phyloP scores from a whole-genome alignment of 2,113 vertebrate species.

The Rana temporaria region DNA sequence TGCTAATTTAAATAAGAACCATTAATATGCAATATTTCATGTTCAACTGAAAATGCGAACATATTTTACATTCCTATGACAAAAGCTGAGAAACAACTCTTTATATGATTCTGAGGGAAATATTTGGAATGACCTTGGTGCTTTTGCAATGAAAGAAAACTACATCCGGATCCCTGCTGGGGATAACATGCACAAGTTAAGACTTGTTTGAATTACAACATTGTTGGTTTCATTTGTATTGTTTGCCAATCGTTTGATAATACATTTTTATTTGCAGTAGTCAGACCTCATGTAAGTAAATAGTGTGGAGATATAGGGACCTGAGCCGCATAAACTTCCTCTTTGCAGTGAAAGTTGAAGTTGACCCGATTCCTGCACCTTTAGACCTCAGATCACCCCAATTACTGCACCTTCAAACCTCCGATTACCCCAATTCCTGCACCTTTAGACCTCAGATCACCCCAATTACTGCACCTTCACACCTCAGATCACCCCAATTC shows the following conservation, averaged over 20 bases:
- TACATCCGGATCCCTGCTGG: neutral
- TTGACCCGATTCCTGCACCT: no score
- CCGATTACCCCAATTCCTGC: no score
- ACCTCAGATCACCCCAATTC: no score
- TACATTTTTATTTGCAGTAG: neutral
- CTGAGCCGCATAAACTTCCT: no score
- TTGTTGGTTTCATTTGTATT: neutral
- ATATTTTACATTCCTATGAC: neutral
- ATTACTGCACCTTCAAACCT: no score
- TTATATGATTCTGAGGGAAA: neutral
- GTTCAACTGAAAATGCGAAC: no score
- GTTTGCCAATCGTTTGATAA: slow-evolving; percentile 6
- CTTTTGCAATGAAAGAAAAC: neutral
- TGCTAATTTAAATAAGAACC: no score
- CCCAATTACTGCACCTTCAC: no score
- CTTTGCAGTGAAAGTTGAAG: no score
- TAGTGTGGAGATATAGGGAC: neutral
- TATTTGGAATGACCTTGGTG: neutral
- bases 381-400: no score
- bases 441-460: no score
- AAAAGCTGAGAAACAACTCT: neutral
- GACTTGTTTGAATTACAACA: slow-evolving; percentile 35
- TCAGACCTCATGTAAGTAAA: neutral
- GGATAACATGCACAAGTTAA: slow-evolving; percentile 28
- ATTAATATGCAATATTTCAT: no score